Evolutionary conservation across 2,888 invertebrate genomes (phyloP).

Genomic region (Phania funesta): DNA sequence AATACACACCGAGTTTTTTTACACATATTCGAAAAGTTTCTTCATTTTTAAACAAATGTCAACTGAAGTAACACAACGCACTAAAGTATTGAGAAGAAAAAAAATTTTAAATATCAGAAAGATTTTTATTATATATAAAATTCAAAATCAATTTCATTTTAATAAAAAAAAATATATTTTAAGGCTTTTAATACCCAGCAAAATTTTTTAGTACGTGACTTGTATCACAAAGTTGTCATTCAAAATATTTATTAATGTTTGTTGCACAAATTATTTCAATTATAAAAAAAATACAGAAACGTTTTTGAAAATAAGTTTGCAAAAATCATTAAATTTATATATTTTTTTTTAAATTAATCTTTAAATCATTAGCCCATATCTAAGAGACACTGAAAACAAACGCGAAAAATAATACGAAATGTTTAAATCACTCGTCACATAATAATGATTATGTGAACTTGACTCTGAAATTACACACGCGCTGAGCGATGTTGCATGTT

Average conservation of each 20-base stretch:
- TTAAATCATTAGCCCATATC: conserved; percentile 50
- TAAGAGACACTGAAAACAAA: conserved; percentile 6
- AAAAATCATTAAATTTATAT: conserved; percentile 49
- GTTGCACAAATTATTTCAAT: conserved; percentile 3
- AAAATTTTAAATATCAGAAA: too few species aligned
- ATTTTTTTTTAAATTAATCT: conserved; percentile 18
- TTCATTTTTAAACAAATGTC: too few species aligned
- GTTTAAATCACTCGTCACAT: conserved; percentile 40
- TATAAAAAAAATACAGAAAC: not conserved
- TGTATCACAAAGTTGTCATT: conserved; percentile 28
- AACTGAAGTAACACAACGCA: too few species aligned
- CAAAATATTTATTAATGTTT: conserved; percentile 2
- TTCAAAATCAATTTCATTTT: not conserved
- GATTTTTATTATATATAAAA: too few species aligned
- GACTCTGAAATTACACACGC: conserved; percentile 58
- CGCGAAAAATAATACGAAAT: conserved; percentile 31
- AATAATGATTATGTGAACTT: conserved; percentile 56
- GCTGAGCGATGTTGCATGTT: conserved; percentile 45
- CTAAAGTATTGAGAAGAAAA: too few species aligned
- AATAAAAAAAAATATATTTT: too few species aligned
- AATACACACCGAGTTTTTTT: too few species aligned
- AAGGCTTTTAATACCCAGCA: not conserved
- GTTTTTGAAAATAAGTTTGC: conserved; percentile 10
- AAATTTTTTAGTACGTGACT: conserved; percentile 54
- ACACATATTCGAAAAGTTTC: too few species aligned